A percentile compares a stretch with the other conserved stretches of the same genome.
phyloP scores from a whole-genome alignment of 2,113 vertebrate species.

The Pterocles gutturalis region DNA sequence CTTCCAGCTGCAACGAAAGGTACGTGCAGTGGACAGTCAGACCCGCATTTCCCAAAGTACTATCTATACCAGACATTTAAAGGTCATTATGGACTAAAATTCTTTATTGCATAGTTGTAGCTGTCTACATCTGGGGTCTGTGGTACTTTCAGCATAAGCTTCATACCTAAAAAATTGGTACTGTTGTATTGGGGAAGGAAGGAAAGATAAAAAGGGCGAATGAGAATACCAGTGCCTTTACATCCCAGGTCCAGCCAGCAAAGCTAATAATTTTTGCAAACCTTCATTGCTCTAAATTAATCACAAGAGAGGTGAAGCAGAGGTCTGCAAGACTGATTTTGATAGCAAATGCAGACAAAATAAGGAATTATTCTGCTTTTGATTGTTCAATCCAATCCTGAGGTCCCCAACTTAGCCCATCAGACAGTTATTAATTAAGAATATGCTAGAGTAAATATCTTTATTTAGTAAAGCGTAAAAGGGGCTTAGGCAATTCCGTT shows the following conservation, averaged over 20 bases:
- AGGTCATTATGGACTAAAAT: neutral
- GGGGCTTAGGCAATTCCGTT: neutral
- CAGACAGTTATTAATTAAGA: neutral
- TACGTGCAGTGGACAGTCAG: accelerated
- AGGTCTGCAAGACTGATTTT: neutral
- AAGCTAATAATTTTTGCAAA: neutral
- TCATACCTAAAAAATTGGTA: neutral
- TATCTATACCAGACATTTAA: neutral
- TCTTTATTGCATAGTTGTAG: neutral
- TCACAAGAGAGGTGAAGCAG: neutral
- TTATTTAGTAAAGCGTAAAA: neutral
- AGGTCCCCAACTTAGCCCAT: neutral
- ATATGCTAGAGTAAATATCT: neutral
- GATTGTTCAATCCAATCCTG: neutral
- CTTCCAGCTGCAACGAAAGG: neutral
- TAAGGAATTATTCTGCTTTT: neutral
- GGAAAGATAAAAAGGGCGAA: neutral
- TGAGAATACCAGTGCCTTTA: neutral
- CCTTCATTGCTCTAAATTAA: neutral
- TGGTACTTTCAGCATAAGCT: neutral
- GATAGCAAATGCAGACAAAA: neutral
- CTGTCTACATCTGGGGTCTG: neutral
- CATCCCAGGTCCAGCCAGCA: neutral
- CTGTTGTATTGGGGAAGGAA: neutral
- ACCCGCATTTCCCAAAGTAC: neutral